Evolutionary conservation across 2,888 invertebrate genomes (phyloP).

Genomic region (Oscheius myriophilus): DNA sequence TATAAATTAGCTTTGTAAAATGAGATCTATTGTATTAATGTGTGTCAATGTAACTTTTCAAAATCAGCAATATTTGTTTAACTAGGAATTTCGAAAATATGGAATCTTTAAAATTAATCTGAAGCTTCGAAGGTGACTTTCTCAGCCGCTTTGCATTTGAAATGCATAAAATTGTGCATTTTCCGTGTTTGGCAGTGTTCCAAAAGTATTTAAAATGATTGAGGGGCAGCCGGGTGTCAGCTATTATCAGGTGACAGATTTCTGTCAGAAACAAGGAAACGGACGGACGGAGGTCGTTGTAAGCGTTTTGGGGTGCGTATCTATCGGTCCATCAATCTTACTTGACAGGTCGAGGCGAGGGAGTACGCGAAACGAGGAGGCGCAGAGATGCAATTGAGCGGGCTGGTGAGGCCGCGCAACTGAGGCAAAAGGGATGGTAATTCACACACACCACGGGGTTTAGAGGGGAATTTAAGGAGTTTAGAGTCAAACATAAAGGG

Average conservation of each 20-base stretch:
- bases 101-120: too few species aligned
- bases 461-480: too few species aligned
- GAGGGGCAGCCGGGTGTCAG: not conserved
- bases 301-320: slow-evolving; percentile 32
- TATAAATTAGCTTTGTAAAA: too few species aligned
- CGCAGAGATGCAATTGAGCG: slow-evolving; percentile 30
- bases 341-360: slow-evolving; percentile 33
- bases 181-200: not conserved
- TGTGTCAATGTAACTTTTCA: too few species aligned
- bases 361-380: slow-evolving; percentile 11
- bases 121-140: too few species aligned
- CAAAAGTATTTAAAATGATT: not conserved
- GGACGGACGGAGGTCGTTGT: slow-evolving; percentile 22
- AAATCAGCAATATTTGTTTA: too few species aligned
- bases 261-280: slow-evolving; percentile 6
- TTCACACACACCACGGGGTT: too few species aligned
- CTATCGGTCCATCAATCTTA: slow-evolving; percentile 37
- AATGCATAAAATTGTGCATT: not conserved
- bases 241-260: too few species aligned
- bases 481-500: too few species aligned
- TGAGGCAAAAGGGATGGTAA: slow-evolving; percentile 2
- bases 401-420: slow-evolving; percentile 23
- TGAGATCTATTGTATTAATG: too few species aligned
- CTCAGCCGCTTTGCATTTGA: too few species aligned
- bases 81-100: too few species aligned